Base-by-base conservation (phyloP, 2,797 vertebrate species). In the Characodon lateralis region DNA sequence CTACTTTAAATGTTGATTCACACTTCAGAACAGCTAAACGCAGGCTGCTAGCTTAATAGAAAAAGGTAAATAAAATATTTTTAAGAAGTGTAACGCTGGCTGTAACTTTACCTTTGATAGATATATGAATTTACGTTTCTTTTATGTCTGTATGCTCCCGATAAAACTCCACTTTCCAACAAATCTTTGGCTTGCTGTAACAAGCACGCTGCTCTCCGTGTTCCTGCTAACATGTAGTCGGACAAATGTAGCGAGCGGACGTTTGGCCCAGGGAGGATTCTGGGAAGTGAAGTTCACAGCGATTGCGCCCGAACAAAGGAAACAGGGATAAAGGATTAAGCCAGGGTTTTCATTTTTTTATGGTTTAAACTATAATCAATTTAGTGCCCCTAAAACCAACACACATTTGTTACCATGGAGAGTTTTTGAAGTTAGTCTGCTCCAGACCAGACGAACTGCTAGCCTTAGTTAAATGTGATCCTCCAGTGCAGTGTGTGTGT, bases 281-380 rank as follows among this genome's bases (percentile, higher is more conserved):
- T 91, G 91, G 93, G 93, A 86, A 90, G 82, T 91, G 91, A 81
- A 80, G 89, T 93, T 83, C 46, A 39, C 13, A 1, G 12, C 18
- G 10, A 20, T 18, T 16, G 10, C 28, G 2, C 20, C 6, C 3
- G 1, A 16, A 35, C 53, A 39, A 41, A 0, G 20, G 28, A 63
- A 63, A 35, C 59, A 35, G 28, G 14, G 7, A 31, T 63, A 63
- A 26, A 6, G 28, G 31, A 66, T 66, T 24, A 10, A 66, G 35
- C 0, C 24, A 35, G 6, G 20, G 5, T 12, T 66, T 66, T 65
- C 0, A 14, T 1, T 12, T 63, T 8, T 0, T 7, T 61, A 2
- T 18, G 28, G 7, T 63, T n/a, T 20, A 7, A 63, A 61, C 26
- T 31, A 28, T 63, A 6, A 63, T 63, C 31, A 6, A 9, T 61